Evolutionary conservation across 37 sponge, comb jelly and placozoan genomes (phyloP), one percentile per base, ranked within the genome.

Genomic region (Aplysina aerophoba): DNA sequence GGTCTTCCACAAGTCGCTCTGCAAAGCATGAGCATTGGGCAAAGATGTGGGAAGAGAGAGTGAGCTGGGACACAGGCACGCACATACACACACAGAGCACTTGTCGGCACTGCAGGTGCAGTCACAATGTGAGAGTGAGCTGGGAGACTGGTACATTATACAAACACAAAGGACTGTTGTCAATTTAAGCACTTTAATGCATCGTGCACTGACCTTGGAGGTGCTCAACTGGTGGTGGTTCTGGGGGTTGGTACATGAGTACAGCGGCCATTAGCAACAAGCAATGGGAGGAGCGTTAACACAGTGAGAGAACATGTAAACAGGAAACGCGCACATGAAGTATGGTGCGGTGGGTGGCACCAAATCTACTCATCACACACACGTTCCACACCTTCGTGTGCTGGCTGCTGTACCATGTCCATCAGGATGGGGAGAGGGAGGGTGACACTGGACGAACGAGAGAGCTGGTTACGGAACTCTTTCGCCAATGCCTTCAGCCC

Each of bases 381-480:
- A 12, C 55, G 17, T 14, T 38, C 34, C 59, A 5, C 59, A 93
- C 94, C 94, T 87, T 93, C 94, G 15, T 33, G 38, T 24, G 85
- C 66, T 22, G 88, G 81, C 31, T 59, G 74, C 17, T 82, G 27
- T 16, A 89, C 87, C n/a, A 92, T 92, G 68, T 94, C 95, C 55
- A 83, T 84, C 21, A 94, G 87, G 1, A 61, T 82, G 17, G 91
- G 71, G 57, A 88, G 57, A 30, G 91, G 91, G 0, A 95, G 94
- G 55, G 91, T 91, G 31, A 84, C 64, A 22, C 17, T 81, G 44
- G 93, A 92, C 57, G 88, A 62, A 11, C 55, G 65, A 69, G 89
- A 85, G 35, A 95, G 68, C 27, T 87, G 81, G 25, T 86, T 83
- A 19, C 91, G 59, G 55, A 95, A 95, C 24, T 90, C 87, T 37